phyloP scores from a whole-genome alignment of 2,888 invertebrate species.

The Linnaemya vulpina region DNA sequence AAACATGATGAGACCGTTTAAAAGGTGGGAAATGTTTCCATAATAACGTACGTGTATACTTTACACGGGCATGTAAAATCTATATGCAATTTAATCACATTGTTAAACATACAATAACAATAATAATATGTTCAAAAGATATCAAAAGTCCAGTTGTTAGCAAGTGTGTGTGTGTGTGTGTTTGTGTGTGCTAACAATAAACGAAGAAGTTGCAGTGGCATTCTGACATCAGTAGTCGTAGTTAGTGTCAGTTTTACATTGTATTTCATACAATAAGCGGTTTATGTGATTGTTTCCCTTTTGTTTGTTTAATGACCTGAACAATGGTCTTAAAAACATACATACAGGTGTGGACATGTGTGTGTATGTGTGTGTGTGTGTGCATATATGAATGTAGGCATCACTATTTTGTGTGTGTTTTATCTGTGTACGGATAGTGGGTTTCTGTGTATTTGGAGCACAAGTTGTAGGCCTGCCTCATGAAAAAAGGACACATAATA shows the following conservation, averaged over 20 bases:
- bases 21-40: constrained; percentile 43
- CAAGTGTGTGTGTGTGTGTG: constrained; percentile 21
- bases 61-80: background rate
- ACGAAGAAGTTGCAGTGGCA: background rate
- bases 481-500: background rate
- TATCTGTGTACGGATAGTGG: background rate
- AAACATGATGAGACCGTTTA: constrained; percentile 50
- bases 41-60: background rate
- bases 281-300: constrained; percentile 62
- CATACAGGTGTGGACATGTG: background rate
- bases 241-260: constrained; percentile 61
- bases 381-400: background rate
- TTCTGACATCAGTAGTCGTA: constrained; percentile 36
- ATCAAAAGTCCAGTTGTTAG: constrained; percentile 33
- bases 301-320: constrained; percentile 70
- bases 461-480: background rate
- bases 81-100: constrained; percentile 54
- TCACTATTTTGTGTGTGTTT: background rate
- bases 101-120: constrained; percentile 51
- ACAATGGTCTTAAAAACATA: constrained; percentile 41
- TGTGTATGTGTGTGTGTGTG: background rate
- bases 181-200: no score
- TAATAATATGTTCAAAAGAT: constrained; percentile 37
- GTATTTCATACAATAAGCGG: constrained; percentile 68
- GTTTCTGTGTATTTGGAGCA: constrained; percentile 20